Conservation (phyloP, 2,888 invertebrate species). For the Agrochola lota region DNA sequence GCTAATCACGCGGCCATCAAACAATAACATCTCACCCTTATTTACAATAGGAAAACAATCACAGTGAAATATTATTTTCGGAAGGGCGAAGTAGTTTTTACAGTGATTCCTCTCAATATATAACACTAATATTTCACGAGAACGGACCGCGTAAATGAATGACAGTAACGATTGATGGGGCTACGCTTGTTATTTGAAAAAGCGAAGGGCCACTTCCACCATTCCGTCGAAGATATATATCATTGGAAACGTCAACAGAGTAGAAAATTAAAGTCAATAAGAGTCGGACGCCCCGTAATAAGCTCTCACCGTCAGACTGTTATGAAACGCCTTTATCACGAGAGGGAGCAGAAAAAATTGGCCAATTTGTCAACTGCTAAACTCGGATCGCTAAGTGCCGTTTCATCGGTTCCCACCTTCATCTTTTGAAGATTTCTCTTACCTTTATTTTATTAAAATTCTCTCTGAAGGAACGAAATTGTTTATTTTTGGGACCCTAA, state of each 20-base stretch:
- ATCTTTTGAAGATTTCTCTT: conserved; percentile 72
- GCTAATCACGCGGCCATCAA: conserved; percentile 79
- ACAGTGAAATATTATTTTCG: conserved; percentile 86
- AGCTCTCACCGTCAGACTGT: conserved; percentile 79
- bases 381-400: conserved; percentile 81
- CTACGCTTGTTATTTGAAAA: conserved; percentile 89
- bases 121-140: conserved; percentile 87
- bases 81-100: conserved; percentile 84
- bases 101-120: conserved; percentile 85
- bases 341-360: conserved; percentile 82
- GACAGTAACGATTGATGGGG: conserved; percentile 87
- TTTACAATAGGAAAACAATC: conserved; percentile 90
- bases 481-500: conserved; percentile 62
- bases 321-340: conserved; percentile 83
- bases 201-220: conserved; percentile 87
- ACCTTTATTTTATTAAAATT: conserved; percentile 76
- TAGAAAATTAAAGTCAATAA: conserved; percentile 90
- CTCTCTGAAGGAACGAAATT: conserved; percentile 57
- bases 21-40: conserved; percentile 83
- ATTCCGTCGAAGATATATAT: conserved; percentile 86
- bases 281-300: conserved; percentile 82
- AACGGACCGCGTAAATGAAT: conserved; percentile 87
- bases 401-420: conserved; percentile 83
- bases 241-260: conserved; percentile 89
- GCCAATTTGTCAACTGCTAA: conserved; percentile 86